Conservation (phyloP, 2,113 vertebrate genomes). For the Tetrao urogallus region DNA sequence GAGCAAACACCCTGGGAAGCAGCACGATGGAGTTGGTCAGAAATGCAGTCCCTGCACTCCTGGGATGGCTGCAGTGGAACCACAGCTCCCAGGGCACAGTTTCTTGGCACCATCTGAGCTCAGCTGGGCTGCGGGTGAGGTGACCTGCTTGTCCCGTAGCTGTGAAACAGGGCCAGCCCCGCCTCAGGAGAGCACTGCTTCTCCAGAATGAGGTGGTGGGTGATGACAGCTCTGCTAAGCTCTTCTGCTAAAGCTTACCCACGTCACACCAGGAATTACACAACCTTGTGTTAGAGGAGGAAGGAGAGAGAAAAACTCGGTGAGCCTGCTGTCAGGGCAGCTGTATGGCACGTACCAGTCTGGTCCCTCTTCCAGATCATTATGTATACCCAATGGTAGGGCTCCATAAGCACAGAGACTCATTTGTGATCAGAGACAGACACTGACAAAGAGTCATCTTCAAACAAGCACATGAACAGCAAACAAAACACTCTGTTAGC, state of each 20-base stretch:
- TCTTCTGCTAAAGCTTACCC: constrained; percentile 15
- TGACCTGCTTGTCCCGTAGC: not conserved
- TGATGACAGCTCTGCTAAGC: constrained; percentile 8
- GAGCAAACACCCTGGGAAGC: not conserved
- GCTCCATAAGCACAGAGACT: not conserved
- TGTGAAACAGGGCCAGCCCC: not conserved
- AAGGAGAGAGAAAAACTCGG: not conserved
- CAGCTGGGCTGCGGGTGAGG: not conserved
- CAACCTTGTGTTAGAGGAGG: not conserved
- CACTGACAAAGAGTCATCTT: not conserved
- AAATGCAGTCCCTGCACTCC: not conserved
- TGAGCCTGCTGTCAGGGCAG: not conserved
- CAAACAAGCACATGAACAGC: not conserved
- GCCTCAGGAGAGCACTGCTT: not conserved
- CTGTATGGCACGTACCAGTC: not conserved
- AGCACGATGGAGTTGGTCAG: not conserved
- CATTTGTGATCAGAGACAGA: not conserved
- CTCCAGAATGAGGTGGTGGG: not conserved
- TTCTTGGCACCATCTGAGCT: not conserved
- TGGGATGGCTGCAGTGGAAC: not conserved
- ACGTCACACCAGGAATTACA: not conserved
- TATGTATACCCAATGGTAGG: not conserved
- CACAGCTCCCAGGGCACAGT: not conserved
- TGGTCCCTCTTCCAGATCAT: not conserved
- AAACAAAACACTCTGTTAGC: constrained; percentile 2